Base-by-base conservation (phyloP, 2,113 vertebrate species). In the Furnarius figulus region DNA sequence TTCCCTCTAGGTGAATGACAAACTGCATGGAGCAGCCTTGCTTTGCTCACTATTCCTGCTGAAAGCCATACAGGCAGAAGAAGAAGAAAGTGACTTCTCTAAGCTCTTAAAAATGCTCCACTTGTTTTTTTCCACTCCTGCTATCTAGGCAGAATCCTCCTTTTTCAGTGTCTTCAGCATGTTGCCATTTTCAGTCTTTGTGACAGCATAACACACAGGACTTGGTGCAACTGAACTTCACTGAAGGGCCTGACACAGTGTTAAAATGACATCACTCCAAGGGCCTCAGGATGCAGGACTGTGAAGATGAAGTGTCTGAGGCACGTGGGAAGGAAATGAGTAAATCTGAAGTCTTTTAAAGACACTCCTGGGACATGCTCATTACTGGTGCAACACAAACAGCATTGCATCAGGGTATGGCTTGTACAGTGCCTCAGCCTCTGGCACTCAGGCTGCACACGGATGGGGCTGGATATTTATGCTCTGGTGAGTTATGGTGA, bases 321-420 rank as follows among this genome's bases (percentile, higher is more conserved):
- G 72, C 82, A 76, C 0, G 22, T 37, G 76, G 56, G 72, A 95
- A 92, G 87, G 92, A 95, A 93, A 92, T 72, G 35, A 93, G 86
- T 74, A 86, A 66, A 96, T 56, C 58, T 63, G 5, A 81, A 93
- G 67, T 83, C 79, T 81, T 91, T 90, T 67, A 88, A 91, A 93
- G 85, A 55, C 47, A 12, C 79, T 75, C 92, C 12, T 35, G 85
- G 76, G 89, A 93, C 33, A 19, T 0, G 33, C 27, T 92, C 47
- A 12, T 71, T 90, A 40, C 79, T 72, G 44, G 61, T 92, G 65
- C 76, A 85, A 91, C 61, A 86, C 39, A 70, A 94, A 72, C 84
- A 94, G 35, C 62, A 63, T 3, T 33, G 39, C 55, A 70, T 4
- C 53, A 58, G 67, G 47, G 42, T 35, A 35, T 6, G 30, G 73